These are phyloP conservation scores for Drosophila rhopaloa DNA, from an alignment of 1,140 invertebrate species.

Conservation along the genomic window DNA sequence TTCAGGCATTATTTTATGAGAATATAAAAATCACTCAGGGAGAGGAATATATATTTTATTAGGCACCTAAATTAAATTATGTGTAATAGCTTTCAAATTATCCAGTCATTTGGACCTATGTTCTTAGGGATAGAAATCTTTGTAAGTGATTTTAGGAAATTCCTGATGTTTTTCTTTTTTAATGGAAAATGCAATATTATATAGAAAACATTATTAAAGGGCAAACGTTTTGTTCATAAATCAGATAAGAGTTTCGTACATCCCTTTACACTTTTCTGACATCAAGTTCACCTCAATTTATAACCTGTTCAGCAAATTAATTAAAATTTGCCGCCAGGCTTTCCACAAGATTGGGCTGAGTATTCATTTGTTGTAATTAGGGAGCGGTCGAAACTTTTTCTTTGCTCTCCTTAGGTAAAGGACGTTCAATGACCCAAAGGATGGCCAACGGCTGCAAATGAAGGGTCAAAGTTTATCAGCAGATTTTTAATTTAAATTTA, in stretches of 20 bases:
- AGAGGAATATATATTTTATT: constrained; percentile 6
- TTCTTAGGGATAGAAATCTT: no score
- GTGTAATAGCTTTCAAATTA: constrained; percentile 22
- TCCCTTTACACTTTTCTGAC: neutral
- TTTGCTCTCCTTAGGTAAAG: neutral
- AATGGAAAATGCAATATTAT: no score
- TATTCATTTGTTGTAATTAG: constrained; percentile 55
- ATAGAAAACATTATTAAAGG: neutral
- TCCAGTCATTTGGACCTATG: neutral
- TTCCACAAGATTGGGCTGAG: constrained; percentile 30
- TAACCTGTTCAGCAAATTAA: constrained; percentile 51
- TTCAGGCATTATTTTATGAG: constrained; percentile 36
- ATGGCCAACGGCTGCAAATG: constrained; percentile 17
- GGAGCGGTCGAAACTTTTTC: constrained; percentile 1
- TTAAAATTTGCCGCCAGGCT: constrained; percentile 52
- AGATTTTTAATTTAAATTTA: constrained; percentile 58
- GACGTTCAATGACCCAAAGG: constrained; percentile 28
- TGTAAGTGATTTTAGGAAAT: no score
- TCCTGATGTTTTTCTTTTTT: no score
- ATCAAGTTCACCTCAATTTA: constrained; percentile 32
- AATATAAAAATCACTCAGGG: constrained; percentile 12
- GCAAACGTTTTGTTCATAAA: neutral
- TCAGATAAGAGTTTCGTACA: constrained; percentile 5
- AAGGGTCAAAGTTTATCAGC: constrained; percentile 48
- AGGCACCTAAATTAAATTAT: constrained; percentile 11